phyloP scores from a whole-genome alignment of 37 sponge, comb jelly and placozoan genomes.

The Haliclona indistincta region DNA sequence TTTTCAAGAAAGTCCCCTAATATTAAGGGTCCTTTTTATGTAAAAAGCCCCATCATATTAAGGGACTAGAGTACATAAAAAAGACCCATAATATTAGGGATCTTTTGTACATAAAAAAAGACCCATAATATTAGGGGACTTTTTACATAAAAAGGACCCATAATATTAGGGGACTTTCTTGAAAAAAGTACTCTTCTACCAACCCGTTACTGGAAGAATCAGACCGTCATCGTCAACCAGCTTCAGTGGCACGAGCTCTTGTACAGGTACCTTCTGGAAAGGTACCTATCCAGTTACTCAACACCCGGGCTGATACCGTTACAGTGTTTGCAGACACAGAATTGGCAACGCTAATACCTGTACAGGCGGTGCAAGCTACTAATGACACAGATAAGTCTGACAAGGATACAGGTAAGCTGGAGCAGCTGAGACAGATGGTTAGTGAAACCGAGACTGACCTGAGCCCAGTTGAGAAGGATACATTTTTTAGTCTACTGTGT shows the following conservation, averaged over 20 bases:
- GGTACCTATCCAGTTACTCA: conserved; percentile 13
- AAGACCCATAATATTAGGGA: too few species aligned
- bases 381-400: background rate
- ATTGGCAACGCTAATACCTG: background rate
- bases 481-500: background rate
- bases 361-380: background rate
- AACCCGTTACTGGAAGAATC: background rate
- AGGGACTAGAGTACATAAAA: too few species aligned
- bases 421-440: background rate
- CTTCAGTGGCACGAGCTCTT: background rate
- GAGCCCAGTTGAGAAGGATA: background rate
- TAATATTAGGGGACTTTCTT: too few species aligned
- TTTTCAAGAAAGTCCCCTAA: too few species aligned
- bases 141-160: too few species aligned
- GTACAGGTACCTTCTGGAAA: background rate
- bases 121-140: too few species aligned
- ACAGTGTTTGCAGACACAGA: background rate
- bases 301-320: background rate
- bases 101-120: too few species aligned
- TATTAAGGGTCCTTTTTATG: too few species aligned
- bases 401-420: background rate
- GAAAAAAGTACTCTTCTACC: too few species aligned
- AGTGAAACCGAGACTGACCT: background rate
- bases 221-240: background rate
- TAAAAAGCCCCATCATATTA: too few species aligned